These are phyloP conservation scores for Cyclina sinensis DNA, from an alignment of 1,140 invertebrate genomes.

Conservation along the genomic window DNA sequence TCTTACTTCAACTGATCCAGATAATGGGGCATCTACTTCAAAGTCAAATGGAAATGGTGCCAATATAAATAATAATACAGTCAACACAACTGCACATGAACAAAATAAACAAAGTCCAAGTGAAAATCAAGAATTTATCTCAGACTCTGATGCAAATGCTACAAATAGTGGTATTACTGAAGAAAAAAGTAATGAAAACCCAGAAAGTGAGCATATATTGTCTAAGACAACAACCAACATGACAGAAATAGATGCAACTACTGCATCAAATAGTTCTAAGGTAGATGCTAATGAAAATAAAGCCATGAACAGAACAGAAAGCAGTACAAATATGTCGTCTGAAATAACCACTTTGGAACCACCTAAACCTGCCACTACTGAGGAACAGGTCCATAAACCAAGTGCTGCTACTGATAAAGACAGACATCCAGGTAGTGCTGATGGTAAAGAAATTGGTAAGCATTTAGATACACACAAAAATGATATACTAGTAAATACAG, in stretches of 20 bases:
- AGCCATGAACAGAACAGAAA: not conserved
- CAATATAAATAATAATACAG: not conserved
- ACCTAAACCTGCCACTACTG: not conserved
- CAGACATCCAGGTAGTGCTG: conserved; percentile 51
- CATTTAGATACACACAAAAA: conserved; percentile 38
- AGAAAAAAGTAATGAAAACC: not conserved
- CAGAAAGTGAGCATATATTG: no score
- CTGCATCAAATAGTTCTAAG: not conserved
- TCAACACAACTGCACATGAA: not conserved
- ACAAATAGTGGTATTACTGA: not conserved
- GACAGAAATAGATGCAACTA: not conserved
- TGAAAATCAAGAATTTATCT: not conserved
- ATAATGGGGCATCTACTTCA: not conserved
- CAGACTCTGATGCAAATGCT: not conserved
- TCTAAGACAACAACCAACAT: not conserved
- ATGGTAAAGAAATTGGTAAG: conserved; percentile 62
- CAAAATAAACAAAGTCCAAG: not conserved
- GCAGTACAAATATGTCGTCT: not conserved
- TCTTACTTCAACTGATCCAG: not conserved
- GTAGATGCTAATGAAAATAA: not conserved
- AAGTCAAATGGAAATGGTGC: not conserved
- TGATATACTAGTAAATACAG: not conserved
- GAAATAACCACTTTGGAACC: not conserved
- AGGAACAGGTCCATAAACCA: conserved; percentile 41
- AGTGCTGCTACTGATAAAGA: conserved; percentile 46